Evolutionary conservation across 2,888 invertebrate genomes (phyloP).

Genomic region (Calameuta filiformis): DNA sequence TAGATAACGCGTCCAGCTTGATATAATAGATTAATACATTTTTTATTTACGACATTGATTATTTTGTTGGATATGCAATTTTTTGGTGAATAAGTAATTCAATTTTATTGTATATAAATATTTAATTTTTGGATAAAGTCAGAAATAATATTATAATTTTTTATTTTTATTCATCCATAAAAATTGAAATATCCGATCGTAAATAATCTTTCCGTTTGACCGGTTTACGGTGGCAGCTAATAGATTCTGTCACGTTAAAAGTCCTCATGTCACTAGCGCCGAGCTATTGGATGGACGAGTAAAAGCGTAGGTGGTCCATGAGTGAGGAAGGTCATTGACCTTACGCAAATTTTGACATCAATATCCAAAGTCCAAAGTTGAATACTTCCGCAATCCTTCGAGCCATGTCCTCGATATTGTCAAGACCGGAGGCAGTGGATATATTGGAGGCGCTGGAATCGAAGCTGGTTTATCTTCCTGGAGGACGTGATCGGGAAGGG

Average conservation of each 20-base stretch:
- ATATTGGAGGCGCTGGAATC: constrained; percentile 72
- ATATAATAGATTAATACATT: background rate
- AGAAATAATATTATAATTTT: background rate
- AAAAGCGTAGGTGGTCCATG: background rate
- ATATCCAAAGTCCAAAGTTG: background rate
- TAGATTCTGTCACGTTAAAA: background rate
- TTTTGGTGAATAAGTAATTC: background rate
- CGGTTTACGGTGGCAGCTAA: background rate
- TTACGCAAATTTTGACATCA: background rate
- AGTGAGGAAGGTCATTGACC: background rate
- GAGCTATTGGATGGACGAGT: background rate
- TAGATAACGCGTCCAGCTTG: background rate
- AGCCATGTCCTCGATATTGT: constrained; percentile 44
- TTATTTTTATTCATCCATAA: background rate
- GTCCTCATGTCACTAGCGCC: background rate
- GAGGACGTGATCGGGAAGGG: constrained; percentile 75
- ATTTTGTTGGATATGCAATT: background rate
- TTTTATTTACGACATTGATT: too few species aligned
- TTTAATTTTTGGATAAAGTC: background rate
- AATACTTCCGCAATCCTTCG: constrained; percentile 7
- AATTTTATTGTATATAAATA: background rate
- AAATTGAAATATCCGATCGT: too few species aligned
- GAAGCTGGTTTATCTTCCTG: constrained; percentile 73
- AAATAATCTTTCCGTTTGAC: background rate
- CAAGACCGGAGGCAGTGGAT: constrained; percentile 68